These are phyloP conservation scores for Leptinotarsa lineolata DNA, from an alignment of 1,140 invertebrate species.

Conservation along the genomic window DNA sequence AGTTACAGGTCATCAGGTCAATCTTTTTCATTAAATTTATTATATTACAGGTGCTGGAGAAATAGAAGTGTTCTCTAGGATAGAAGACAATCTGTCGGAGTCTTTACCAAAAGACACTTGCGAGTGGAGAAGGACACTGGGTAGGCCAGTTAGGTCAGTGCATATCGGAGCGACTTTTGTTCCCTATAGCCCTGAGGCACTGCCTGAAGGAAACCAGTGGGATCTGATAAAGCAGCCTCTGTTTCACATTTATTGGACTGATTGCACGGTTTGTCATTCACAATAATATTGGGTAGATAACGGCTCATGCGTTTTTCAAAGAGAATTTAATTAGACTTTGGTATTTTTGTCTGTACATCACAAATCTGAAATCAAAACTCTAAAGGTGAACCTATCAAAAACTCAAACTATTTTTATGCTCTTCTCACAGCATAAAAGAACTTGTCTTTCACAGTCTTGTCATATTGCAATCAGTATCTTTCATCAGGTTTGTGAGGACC, in stretches of 20 bases:
- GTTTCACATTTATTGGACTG: slow-evolving; percentile 94
- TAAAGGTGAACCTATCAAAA: too few relatives aligned
- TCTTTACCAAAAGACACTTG: slow-evolving; percentile 82
- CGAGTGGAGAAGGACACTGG: slow-evolving; percentile 88
- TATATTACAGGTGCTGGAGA: slow-evolving; percentile 81
- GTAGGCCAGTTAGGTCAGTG: slow-evolving; percentile 79
- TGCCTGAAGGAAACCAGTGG: slow-evolving; percentile 70
- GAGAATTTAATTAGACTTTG: too few relatives aligned
- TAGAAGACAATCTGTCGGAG: slow-evolving; percentile 76
- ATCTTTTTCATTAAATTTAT: slow-evolving; percentile 26
- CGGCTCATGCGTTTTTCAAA: neutral
- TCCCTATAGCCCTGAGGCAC: slow-evolving; percentile 73
- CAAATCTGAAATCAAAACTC: too few relatives aligned
- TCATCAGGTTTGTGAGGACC: too few relatives aligned
- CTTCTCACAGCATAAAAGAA: too few relatives aligned
- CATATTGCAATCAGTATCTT: too few relatives aligned
- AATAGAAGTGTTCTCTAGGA: slow-evolving; percentile 79
- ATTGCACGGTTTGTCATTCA: slow-evolving; percentile 77
- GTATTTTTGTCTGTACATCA: too few relatives aligned
- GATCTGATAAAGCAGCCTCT: slow-evolving; percentile 84
- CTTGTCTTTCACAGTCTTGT: too few relatives aligned
- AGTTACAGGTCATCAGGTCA: slow-evolving; percentile 30
- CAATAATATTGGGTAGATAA: neutral
- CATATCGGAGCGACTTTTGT: slow-evolving; percentile 84
- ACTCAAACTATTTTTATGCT: too few relatives aligned